Base-by-base conservation (phyloP, 2,797 vertebrate species). In the Neomorphus geoffroyi region DNA sequence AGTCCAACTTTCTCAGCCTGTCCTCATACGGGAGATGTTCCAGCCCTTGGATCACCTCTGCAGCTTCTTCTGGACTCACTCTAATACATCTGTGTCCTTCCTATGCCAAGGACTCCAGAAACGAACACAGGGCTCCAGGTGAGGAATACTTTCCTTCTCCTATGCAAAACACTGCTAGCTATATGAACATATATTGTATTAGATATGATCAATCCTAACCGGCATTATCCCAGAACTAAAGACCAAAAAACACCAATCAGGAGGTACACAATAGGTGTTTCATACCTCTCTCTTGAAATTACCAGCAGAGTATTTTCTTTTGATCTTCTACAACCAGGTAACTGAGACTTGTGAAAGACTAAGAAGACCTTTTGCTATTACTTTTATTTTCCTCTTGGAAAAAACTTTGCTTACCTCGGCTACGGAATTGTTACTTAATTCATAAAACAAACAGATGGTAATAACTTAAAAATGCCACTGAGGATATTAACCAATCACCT, bases 181-280 rank as follows among this genome's bases (percentile, higher is more conserved):
- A 22, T 13, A 39, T 11, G 23, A 7, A 30, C 30, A 0, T 32
- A 18, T 50, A 65, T 5, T 0, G 3, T 32, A n/a, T 46, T 15
- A 57, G 28, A 27, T 22, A 71, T 1, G 28, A 53, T 39, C 53
- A 18, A 9, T 30, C 8, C 37, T 43, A 43, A 45, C 19, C 62
- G 75, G 60, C 43, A 51, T 39, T 37, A 56, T 9, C 41, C 48
- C 26, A 62, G 30, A 86, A 70, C 18, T 60, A 8, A 56, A 66
- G 39, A 13, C 7, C 7, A 1, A 13, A 62, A 35, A 71, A 53
- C 27, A 41, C 41, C 45, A 46, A 18, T 5, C 48, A 80, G 32
- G 13, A 90, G 46, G 57, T 72, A 72, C 9, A 7, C 19, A 56
- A 6, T 0, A 67, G 10, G 33, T 10, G 16, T 35, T 70, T 43